Conservation (phyloP, 2,797 vertebrate genomes). For the Mustela erminea region DNA sequence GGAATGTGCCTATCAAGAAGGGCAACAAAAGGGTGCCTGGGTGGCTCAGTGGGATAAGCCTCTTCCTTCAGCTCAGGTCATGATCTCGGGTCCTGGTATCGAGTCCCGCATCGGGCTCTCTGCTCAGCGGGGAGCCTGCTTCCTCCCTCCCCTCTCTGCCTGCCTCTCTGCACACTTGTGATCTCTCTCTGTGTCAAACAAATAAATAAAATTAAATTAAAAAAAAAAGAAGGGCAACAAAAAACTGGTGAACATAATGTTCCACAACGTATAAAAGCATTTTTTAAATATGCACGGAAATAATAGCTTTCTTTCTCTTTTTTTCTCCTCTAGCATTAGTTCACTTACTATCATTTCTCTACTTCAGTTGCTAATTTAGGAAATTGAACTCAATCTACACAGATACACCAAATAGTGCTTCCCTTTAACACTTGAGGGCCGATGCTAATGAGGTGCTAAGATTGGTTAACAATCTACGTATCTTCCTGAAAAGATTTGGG, state of each 20-base stretch:
- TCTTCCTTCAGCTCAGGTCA: too few relatives aligned
- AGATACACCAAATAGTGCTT: neutral
- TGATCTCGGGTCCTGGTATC: too few relatives aligned
- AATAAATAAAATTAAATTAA: too few relatives aligned
- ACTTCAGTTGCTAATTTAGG: neutral
- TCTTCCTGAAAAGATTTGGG: neutral
- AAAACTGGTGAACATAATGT: neutral
- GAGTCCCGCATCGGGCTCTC: too few relatives aligned
- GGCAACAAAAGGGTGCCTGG: neutral
- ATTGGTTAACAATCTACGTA: neutral
- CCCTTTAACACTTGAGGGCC: neutral
- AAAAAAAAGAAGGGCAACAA: neutral
- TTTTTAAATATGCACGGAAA: neutral
- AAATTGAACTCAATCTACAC: neutral
- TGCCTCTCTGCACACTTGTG: too few relatives aligned
- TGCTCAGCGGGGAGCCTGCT: too few relatives aligned
- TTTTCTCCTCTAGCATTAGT: neutral
- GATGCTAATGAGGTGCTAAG: neutral
- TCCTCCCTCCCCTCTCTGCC: too few relatives aligned
- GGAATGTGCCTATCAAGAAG: neutral
- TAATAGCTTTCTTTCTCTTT: neutral
- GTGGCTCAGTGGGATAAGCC: too few relatives aligned
- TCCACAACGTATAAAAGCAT: neutral
- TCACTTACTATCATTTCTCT: neutral
- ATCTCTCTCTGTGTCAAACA: too few relatives aligned